Percentiles rank a stretch among this genome's conserved stretches.
Evolutionary conservation across 2,113 vertebrate species (phyloP).

Genomic region (Rhinoderma darwinii): DNA sequence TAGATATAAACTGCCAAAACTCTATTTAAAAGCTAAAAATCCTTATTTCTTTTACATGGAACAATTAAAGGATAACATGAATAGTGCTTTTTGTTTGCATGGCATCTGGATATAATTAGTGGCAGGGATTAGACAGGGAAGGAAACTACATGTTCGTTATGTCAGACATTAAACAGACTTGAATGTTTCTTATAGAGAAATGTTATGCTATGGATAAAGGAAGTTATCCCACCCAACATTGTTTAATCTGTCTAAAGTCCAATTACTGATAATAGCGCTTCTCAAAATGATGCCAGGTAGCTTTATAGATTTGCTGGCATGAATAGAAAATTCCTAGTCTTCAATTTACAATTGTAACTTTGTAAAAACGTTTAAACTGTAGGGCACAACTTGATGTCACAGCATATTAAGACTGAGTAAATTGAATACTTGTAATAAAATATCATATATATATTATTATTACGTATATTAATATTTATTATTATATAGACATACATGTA

Average conservation of each 20-base stretch:
- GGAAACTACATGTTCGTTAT: not conserved
- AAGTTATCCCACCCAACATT: not conserved
- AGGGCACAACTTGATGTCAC: not conserved
- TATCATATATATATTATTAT: no score
- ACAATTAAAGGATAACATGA: not conserved
- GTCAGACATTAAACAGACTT: not conserved
- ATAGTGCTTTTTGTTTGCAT: not conserved
- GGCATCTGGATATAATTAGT: conserved; percentile 1
- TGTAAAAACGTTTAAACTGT: not conserved
- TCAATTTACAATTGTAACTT: not conserved
- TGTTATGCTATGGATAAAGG: conserved; percentile 15
- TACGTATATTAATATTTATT: no score
- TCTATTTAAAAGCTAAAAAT: no score
- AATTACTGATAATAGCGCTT: not conserved
- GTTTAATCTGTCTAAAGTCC: not conserved
- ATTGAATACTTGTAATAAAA: no score
- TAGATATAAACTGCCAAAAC: not conserved
- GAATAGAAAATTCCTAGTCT: not conserved
- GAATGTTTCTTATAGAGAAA: not conserved
- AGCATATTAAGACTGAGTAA: not conserved
- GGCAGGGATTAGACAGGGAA: not conserved
- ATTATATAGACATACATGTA: no score
- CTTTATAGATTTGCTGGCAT: not conserved
- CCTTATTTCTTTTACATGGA: no score
- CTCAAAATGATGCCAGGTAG: no score